Evolutionary conservation across 2,888 invertebrate genomes (phyloP).

Genomic region (Ecdyonurus torrentis): DNA sequence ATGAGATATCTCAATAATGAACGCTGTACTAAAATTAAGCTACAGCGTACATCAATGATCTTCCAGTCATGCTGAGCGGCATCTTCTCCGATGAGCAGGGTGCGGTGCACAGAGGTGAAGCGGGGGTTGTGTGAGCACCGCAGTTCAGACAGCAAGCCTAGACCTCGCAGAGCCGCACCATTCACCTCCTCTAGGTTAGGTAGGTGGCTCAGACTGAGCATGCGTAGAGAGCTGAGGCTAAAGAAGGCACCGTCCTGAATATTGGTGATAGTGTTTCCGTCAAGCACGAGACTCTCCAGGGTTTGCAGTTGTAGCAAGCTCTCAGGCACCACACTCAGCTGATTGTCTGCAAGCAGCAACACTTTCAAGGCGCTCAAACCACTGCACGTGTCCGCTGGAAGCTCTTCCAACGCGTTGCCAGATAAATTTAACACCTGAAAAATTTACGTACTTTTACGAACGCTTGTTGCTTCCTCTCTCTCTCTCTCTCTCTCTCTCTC

Average conservation of each 20-base stretch:
- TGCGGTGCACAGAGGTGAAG: not conserved
- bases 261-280: conserved; percentile 32
- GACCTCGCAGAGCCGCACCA: not conserved
- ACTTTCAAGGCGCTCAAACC: conserved; percentile 14
- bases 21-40: conserved; percentile 42
- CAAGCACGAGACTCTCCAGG: conserved; percentile 32
- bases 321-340: conserved; percentile 1
- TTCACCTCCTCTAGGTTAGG: not conserved
- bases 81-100: not conserved
- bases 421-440: conserved; percentile 35
- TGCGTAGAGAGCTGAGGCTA: conserved; percentile 20
- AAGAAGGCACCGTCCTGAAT: conserved; percentile 27
- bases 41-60: conserved; percentile 18
- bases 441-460: too few relatives aligned
- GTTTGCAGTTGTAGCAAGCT: conserved; percentile 24
- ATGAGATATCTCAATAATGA: too few relatives aligned
- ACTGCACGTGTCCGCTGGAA: conserved; percentile 30
- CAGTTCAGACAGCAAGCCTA: not conserved
- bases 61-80: not conserved
- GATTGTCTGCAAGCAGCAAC: conserved; percentile 5
- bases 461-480: not conserved
- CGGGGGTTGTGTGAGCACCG: not conserved
- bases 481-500: conserved; percentile 2
- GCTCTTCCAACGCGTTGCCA: conserved; percentile 29
- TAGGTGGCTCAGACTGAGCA: not conserved